phyloP scores from a whole-genome alignment of 92 coral and sea anemone genomes.

The Bergia sp. region DNA sequence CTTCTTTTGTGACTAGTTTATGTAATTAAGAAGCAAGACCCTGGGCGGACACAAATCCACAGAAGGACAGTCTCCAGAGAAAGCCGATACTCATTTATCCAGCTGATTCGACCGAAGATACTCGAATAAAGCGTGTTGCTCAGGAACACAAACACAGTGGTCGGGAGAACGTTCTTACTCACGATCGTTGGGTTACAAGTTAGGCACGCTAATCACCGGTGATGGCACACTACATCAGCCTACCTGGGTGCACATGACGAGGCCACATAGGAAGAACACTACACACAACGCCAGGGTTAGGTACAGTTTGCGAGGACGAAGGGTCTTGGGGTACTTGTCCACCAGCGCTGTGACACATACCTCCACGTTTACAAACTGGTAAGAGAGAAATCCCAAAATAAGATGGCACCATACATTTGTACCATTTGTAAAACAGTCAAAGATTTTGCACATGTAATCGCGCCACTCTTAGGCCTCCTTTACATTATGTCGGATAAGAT shows the following conservation, averaged over 20 bases:
- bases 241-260: constrained; percentile 3
- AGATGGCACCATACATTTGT: background rate
- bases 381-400: background rate
- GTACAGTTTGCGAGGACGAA: constrained; percentile 19
- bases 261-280: constrained; percentile 4
- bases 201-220: background rate
- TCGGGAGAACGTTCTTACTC: background rate
- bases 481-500: no score
- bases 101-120: no score
- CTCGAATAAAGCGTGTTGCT: no score
- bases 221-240: background rate
- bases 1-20: no score
- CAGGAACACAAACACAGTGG: no score
- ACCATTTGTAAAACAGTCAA: no score
- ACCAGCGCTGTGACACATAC: constrained; percentile 6
- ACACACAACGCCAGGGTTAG: constrained; percentile 13
- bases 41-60: no score
- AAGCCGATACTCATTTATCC: no score
- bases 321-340: constrained; percentile 7
- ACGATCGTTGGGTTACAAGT: background rate
- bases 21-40: no score
- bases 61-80: no score
- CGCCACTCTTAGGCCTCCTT: no score
- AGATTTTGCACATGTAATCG: no score
- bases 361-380: constrained; percentile 7